Evolutionary conservation across 2,888 invertebrate genomes (phyloP).

Genomic region (Eumacrocentrus americanus): DNA sequence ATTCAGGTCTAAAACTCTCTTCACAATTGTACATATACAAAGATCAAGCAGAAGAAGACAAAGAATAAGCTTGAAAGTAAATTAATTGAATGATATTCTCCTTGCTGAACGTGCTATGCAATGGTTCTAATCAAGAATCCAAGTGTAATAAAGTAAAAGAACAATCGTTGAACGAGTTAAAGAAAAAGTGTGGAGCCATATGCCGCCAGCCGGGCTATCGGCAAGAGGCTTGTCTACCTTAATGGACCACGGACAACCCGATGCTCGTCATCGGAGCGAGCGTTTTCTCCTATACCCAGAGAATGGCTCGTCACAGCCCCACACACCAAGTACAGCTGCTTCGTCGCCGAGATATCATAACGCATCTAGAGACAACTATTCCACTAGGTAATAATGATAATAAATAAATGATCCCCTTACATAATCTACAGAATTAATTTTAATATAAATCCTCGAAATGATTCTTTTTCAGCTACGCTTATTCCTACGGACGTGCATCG

Average conservation of each 20-base stretch:
- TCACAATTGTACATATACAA: no score
- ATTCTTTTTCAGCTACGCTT: conserved; percentile 45
- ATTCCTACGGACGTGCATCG: conserved; percentile 52
- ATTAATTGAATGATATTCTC: no score
- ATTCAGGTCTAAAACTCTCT: no score
- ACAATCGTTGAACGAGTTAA: conserved; percentile 2
- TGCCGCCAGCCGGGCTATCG: conserved; percentile 61
- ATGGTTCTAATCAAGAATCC: not conserved
- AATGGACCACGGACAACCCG: conserved; percentile 62
- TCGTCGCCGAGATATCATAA: conserved; percentile 56
- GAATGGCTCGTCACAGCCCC: conserved; percentile 57
- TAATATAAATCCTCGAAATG: no score
- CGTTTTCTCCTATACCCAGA: conserved; percentile 56
- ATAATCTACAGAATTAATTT: conserved; percentile 1
- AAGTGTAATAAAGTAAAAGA: conserved; percentile 1
- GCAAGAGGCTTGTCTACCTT: conserved; percentile 60
- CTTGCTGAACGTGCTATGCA: no score
- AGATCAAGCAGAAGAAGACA: no score
- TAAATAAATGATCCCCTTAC: not conserved
- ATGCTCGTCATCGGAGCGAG: conserved; percentile 62
- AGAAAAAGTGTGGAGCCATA: conserved; percentile 52
- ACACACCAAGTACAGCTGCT: conserved; percentile 49
- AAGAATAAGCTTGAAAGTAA: no score
- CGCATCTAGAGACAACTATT: conserved; percentile 49
- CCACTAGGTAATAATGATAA: conserved; percentile 43